phyloP scores from a whole-genome alignment of 2,797 vertebrate genomes.

The Pseudocheirus occidentalis region DNA sequence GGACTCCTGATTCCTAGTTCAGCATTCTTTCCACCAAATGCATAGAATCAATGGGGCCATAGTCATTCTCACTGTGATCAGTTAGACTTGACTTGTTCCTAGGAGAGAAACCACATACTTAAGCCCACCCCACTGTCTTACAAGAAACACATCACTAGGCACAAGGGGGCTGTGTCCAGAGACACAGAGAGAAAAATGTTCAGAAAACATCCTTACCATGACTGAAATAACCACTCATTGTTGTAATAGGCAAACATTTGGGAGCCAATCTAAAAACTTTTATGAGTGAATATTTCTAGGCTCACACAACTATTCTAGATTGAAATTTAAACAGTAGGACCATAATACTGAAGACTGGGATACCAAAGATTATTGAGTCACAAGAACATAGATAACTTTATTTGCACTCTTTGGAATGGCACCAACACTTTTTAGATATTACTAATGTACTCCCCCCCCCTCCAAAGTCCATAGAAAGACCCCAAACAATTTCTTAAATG shows the following conservation, averaged over 20 bases:
- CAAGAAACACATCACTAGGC: background rate
- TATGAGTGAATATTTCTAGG: slow-evolving; percentile 8
- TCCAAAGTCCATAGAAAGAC: background rate
- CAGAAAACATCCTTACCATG: background rate
- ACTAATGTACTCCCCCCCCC: rapidly evolving
- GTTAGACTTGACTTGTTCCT: background rate
- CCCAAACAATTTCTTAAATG: background rate
- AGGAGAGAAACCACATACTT: background rate
- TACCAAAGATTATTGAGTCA: background rate
- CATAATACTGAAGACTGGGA: background rate
- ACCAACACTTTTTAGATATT: background rate
- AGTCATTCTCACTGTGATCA: background rate
- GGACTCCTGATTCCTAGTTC: background rate
- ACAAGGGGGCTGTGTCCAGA: background rate
- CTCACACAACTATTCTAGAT: background rate
- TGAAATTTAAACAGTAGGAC: background rate
- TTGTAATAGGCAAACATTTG: background rate
- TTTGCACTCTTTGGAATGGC: no score
- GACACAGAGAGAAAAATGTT: background rate
- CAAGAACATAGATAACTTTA: background rate
- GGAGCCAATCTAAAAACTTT: slow-evolving; percentile 10
- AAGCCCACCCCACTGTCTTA: background rate
- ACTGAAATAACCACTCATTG: background rate
- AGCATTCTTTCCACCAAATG: background rate
- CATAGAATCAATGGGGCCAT: background rate